These are phyloP conservation scores for Acheta domesticus DNA, from an alignment of 2,888 invertebrate genomes.

Conservation along the genomic window DNA sequence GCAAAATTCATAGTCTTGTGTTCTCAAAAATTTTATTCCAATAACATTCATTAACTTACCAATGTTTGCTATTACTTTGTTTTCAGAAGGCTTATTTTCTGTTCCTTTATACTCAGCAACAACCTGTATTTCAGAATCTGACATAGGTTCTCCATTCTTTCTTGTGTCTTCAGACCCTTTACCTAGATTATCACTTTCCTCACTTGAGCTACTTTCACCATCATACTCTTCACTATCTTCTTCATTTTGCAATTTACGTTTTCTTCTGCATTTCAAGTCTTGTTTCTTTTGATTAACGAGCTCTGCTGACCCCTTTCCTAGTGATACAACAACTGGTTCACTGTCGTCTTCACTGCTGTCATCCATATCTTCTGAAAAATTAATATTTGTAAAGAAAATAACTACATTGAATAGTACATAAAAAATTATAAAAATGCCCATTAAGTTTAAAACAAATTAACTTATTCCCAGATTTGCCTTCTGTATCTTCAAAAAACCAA, in stretches of 20 bases:
- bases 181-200: constrained; percentile 38
- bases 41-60: constrained; percentile 21
- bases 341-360: constrained; percentile 23
- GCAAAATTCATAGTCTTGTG: too few species aligned
- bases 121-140: constrained; percentile 33
- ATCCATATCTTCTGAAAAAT: constrained; percentile 18
- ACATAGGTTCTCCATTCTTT: constrained; percentile 25
- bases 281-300: constrained; percentile 41
- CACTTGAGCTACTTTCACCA: constrained; percentile 40
- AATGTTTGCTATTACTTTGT: constrained; percentile 26
- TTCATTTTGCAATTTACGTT: constrained; percentile 38
- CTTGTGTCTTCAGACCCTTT: neutral
- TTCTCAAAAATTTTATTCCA: neutral
- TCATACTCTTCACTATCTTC: constrained; percentile 44
- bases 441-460: too few species aligned
- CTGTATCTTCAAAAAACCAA: too few species aligned
- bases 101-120: constrained; percentile 23
- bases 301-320: constrained; percentile 48
- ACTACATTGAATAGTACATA: too few species aligned
- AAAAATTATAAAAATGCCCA: too few species aligned
- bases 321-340: constrained; percentile 31
- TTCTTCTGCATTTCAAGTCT: constrained; percentile 21
- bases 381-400: neutral
- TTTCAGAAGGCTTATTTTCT: neutral
- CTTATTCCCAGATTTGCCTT: too few species aligned